Conservation (phyloP, 2,113 vertebrate species). For the Polyodon spathula region DNA sequence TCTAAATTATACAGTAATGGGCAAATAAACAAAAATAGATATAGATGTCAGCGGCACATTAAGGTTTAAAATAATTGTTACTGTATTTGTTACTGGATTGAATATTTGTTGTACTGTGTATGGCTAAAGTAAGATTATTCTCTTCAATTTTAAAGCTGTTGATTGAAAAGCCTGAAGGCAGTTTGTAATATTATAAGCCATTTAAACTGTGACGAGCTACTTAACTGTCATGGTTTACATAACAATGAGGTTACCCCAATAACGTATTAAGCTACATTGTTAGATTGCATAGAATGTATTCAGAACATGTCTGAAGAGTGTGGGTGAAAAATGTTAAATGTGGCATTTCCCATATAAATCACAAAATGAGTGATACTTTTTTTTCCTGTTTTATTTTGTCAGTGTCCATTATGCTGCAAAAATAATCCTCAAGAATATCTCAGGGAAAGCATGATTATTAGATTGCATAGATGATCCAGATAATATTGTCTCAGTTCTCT, state of each 20-base stretch:
- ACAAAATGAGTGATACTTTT: not conserved
- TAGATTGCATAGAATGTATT: not conserved
- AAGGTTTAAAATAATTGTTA: too few species aligned
- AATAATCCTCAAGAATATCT: not conserved
- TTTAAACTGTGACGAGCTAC: not conserved
- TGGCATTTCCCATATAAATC: too few species aligned
- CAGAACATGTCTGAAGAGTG: not conserved
- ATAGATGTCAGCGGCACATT: too few species aligned
- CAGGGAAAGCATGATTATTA: slow-evolving; percentile 20
- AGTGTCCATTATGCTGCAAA: not conserved
- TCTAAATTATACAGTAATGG: too few species aligned
- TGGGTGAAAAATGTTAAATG: not conserved
- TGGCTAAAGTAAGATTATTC: too few species aligned
- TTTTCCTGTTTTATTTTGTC: not conserved
- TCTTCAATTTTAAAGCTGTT: not conserved
- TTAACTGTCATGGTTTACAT: not conserved
- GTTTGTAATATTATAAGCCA: not conserved
- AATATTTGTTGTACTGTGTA: too few species aligned
- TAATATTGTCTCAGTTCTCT: slow-evolving; percentile 24
- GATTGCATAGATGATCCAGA: slow-evolving; percentile 19
- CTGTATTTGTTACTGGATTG: too few species aligned
- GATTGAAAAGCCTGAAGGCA: not conserved
- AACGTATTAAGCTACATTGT: not conserved
- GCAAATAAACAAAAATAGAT: too few species aligned
- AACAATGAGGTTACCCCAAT: not conserved